Conservation (phyloP, 1,140 invertebrate species). For the Copidosoma floridanum region DNA sequence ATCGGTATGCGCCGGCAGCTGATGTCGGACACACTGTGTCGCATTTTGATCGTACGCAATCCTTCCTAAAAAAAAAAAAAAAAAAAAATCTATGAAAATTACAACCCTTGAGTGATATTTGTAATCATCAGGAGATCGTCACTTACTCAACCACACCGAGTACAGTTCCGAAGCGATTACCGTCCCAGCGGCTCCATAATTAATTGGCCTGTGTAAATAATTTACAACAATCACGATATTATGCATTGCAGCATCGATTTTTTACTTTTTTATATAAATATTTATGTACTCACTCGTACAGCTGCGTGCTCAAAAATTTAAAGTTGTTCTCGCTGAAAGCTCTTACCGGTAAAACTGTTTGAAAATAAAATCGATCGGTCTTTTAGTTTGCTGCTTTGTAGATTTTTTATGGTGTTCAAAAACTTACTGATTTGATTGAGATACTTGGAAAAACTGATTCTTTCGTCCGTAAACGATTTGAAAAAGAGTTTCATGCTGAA, state of each 20-base stretch:
- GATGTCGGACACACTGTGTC: not conserved
- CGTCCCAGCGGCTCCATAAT: conserved; percentile 20
- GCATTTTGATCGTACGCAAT: not conserved
- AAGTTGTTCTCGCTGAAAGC: conserved; percentile 15
- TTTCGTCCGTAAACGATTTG: conserved; percentile 1
- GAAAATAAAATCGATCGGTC: not conserved
- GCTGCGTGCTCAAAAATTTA: conserved; percentile 6
- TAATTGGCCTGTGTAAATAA: conserved; percentile 13
- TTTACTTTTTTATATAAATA: not conserved
- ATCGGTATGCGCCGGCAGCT: not conserved
- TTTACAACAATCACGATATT: too few relatives aligned
- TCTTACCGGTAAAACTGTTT: conserved; percentile 1
- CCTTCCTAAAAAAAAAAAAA: not conserved
- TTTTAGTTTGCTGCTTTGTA: not conserved
- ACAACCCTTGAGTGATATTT: not conserved
- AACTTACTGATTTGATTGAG: conserved; percentile 15
- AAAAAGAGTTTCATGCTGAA: conserved; percentile 5
- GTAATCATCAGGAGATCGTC: not conserved
- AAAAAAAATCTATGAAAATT: too few relatives aligned
- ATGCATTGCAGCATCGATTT: not conserved
- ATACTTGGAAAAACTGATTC: not conserved
- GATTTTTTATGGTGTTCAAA: not conserved
- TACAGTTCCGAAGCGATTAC: conserved; percentile 7
- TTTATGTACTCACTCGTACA: conserved; percentile 14
- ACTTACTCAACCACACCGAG: conserved; percentile 5